Base-by-base conservation (phyloP, 1,140 invertebrate species). In the Conus betulinus region DNA sequence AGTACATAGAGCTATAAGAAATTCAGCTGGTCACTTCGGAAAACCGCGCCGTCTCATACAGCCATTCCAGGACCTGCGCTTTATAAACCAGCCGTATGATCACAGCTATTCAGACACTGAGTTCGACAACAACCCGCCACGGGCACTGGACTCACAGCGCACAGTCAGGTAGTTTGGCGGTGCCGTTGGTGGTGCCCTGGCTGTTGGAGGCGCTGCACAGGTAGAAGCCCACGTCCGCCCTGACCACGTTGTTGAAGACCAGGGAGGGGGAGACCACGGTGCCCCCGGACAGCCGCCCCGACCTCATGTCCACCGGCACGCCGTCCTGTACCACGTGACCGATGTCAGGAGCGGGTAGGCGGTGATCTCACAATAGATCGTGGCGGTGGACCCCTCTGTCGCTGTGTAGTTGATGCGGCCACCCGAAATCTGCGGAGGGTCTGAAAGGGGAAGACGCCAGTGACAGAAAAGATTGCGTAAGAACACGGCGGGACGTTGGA, bases 271-370 rank as follows among this genome's bases (percentile, higher is more conserved):
- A 27, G 17, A 6, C 23, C 52, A 15, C 11, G 8, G 63, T 71
- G 23, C 85, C 74, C 5, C 74, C 74, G 15, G 63, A 71, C 67
- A 53, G 71, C 11, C 85, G 71, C 17, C 71, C 67, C 13, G 85
- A 87, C 10, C 51, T 57, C n/a, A 39, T 6, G 85, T 74, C 52
- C 10, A 85, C 25, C 11, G 8, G n/a, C 27, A 51, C 20, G 63
- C 84, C 84, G 52, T 85, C 84, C 52, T 85, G 84, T 52, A 74
- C 84, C 84, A 85, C 25, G 63, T 74, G 84, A 85, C 63, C 10
- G 55, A 7, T 6, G 55, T 27, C 7, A 63, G 13, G 5, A n/a
- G 13, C 6, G 82, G 82, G 11, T 39, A 60, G 53, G 82, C 82
- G n/a, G 20, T 27, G 53, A 39, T 55, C 20, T 60, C 23, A 39